These are phyloP conservation scores for Pheosia tremula DNA, from an alignment of 2,888 invertebrate genomes.

Conservation along the genomic window DNA sequence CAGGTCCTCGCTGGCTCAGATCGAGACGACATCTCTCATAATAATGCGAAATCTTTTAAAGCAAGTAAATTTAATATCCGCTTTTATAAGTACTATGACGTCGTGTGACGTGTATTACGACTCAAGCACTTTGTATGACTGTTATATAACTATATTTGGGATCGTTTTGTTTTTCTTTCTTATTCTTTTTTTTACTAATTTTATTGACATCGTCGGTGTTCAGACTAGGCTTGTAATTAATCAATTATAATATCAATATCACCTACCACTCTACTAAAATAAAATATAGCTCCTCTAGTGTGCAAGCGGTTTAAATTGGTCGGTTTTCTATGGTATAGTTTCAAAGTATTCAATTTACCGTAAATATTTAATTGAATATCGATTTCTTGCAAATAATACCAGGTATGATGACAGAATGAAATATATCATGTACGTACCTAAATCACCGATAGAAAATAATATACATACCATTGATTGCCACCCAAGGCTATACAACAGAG, in stretches of 20 bases:
- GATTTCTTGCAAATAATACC: not conserved
- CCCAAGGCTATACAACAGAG: not conserved
- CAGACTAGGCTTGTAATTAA: no score
- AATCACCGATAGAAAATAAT: not conserved
- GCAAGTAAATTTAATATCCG: constrained; percentile 47
- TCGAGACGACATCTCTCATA: constrained; percentile 7
- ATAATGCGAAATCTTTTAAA: constrained; percentile 35
- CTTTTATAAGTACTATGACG: constrained; percentile 15
- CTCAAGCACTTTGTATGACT: not conserved
- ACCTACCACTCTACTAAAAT: no score
- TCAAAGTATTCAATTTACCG: no score
- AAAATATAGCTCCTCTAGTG: no score
- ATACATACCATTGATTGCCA: not conserved
- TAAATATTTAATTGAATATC: not conserved
- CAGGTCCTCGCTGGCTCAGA: constrained; percentile 42
- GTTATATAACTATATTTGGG: no score
- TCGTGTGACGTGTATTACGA: not conserved
- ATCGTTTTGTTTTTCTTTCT: no score
- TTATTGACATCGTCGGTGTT: no score
- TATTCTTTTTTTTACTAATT: no score
- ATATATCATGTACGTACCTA: not conserved
- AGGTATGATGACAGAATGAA: not conserved
- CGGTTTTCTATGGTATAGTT: no score
- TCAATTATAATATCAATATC: no score
- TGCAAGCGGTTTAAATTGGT: no score